Base-by-base conservation (phyloP, 2,113 vertebrate genomes). In the Ornithorhynchus anatinus region DNA sequence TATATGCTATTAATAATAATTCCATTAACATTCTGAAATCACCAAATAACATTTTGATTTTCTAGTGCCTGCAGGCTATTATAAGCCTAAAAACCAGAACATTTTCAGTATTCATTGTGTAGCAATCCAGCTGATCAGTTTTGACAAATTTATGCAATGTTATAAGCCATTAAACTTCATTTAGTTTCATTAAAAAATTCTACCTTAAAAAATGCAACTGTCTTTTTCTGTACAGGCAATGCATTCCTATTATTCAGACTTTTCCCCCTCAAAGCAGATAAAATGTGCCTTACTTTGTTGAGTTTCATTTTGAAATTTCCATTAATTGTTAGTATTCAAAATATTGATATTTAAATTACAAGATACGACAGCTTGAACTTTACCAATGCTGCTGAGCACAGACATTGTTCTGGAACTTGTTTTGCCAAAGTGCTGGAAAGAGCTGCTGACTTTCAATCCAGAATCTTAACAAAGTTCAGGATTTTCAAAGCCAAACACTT, bases 41-140 rank as follows among this genome's bases (percentile, higher is more conserved):
- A 69, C 85, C 80, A 88, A 86, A 75, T 76, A 91, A 84, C 63
- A 89, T 92, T 94, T 90, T 86, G 79, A 91, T 84, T 89, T 90
- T 83, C 82, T 78, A 88, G 76, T 80, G 81, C 72, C 82, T 88
- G 56, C 67, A 85, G 85, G 84, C 79, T 69, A 83, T 84, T 71
- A 77, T 48, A 87, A 86, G 69, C 45, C 79, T 88, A 76, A 88
- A 90, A 87, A 33, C 13, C 45, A 77, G 70, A 85, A 86, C 75
- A 79, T 73, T 84, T 90, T 84, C 82, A 72, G 69, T 79, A 87
- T 76, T 90, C 79, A 84, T 63, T 84, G 70, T 74, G 59, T 53
- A 79, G 70, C 71, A 87, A 77, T 82, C 65, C 68, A 86, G 74
- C 62, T 84, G 88, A 83, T 81, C 50, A 81, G 79, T 79, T 81